Percentiles rank a stretch among this genome's conserved stretches.
Evolutionary conservation across 2,888 invertebrate genomes (phyloP).

Genomic region (Drosophila incognita): DNA sequence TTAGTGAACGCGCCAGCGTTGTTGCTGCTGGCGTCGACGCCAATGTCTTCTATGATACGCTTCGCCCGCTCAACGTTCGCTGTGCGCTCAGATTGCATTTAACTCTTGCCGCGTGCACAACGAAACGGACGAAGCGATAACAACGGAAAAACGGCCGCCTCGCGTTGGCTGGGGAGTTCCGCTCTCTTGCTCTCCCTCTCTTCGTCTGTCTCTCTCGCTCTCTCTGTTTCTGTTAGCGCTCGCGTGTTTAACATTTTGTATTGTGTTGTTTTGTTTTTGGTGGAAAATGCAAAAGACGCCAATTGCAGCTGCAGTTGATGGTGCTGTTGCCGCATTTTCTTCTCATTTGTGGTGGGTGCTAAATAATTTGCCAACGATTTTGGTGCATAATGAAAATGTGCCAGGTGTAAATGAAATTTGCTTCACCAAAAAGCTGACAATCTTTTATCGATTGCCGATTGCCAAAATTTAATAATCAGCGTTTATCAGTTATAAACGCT

Average conservation of each 20-base stretch:
- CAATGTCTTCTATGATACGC: slow-evolving; percentile 41
- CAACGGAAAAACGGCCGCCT: slow-evolving; percentile 52
- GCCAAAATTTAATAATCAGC: slow-evolving; percentile 17
- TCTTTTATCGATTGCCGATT: slow-evolving; percentile 52
- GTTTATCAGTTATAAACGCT: slow-evolving; percentile 59
- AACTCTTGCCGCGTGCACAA: slow-evolving; percentile 80
- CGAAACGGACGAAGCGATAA: slow-evolving; percentile 60
- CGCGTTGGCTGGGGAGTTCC: slow-evolving; percentile 57
- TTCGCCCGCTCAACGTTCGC: slow-evolving; percentile 42
- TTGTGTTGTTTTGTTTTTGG: slow-evolving; percentile 47
- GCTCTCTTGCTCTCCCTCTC: slow-evolving; percentile 44
- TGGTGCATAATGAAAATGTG: slow-evolving; percentile 43
- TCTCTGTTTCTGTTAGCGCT: slow-evolving; percentile 17
- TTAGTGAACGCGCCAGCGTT: slow-evolving; percentile 34
- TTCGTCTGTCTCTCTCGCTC: background rate
- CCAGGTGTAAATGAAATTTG: slow-evolving; percentile 52
- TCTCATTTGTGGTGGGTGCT: slow-evolving; percentile 55
- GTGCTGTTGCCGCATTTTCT: slow-evolving; percentile 31
- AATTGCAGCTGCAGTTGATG: slow-evolving; percentile 53
- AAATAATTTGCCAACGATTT: slow-evolving; percentile 51
- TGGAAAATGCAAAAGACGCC: slow-evolving; percentile 63
- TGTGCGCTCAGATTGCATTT: slow-evolving; percentile 74
- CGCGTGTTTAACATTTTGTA: slow-evolving; percentile 35
- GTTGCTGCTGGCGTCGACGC: slow-evolving; percentile 46
- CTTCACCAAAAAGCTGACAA: slow-evolving; percentile 17